Conservation (phyloP, 1,140 invertebrate genomes). For the Saccostrea glomerata region DNA sequence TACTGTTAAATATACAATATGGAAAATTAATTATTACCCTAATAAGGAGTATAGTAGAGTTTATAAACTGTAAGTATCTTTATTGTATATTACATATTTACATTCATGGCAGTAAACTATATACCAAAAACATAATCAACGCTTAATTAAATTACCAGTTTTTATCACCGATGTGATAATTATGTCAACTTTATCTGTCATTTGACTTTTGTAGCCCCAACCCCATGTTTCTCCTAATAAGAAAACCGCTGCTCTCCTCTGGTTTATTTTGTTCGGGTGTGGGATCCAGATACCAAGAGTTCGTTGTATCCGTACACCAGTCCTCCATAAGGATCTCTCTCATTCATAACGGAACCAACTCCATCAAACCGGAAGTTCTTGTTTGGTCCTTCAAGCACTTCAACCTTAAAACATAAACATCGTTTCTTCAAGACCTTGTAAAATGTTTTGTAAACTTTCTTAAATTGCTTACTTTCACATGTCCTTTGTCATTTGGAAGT, state of each 20-base stretch:
- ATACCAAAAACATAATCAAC: too few relatives aligned
- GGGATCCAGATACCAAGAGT: background rate
- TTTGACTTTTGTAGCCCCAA: background rate
- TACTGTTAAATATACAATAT: too few relatives aligned
- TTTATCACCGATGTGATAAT: background rate
- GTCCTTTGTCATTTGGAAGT: too few relatives aligned
- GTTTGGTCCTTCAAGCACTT: background rate
- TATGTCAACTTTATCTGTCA: background rate
- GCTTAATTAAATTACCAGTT: background rate
- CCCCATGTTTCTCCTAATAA: background rate
- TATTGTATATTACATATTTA: too few relatives aligned
- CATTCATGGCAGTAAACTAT: too few relatives aligned
- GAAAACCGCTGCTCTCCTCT: background rate
- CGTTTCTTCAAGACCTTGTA: too few relatives aligned
- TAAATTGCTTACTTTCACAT: too few relatives aligned
- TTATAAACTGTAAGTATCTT: too few relatives aligned
- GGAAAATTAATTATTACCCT: too few relatives aligned
- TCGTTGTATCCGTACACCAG: background rate
- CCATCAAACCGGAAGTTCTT: slow-evolving; percentile 7
- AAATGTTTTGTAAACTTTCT: too few relatives aligned
- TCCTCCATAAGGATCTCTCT: background rate
- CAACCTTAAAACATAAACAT: background rate
- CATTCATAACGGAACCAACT: background rate
- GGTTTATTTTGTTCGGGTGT: background rate
- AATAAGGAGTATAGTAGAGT: too few relatives aligned